Percentiles rank a stretch among this genome's conserved stretches.
Conservation (phyloP, 2,113 vertebrate species). For the Nothobranchius kuhntae region DNA sequence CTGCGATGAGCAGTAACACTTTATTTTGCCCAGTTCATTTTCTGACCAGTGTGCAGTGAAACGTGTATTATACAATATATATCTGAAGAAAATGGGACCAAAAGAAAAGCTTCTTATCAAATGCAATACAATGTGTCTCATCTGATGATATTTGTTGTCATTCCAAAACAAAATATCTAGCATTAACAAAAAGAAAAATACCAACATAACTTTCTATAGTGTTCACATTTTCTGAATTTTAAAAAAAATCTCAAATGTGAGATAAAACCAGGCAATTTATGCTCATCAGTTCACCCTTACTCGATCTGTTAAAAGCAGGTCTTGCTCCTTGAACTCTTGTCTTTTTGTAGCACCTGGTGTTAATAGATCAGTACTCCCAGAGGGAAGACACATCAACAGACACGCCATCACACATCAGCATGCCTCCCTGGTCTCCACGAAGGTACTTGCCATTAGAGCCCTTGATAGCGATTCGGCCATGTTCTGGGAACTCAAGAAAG, state of each 20-base stretch:
- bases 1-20: not conserved
- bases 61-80: slow-evolving; percentile 8
- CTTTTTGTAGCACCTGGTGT: slow-evolving; percentile 1
- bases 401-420: slow-evolving; percentile 85
- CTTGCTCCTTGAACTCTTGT: slow-evolving; percentile 19
- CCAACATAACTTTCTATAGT: slow-evolving; percentile 23
- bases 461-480: slow-evolving; percentile 88
- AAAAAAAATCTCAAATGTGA: slow-evolving; percentile 20
- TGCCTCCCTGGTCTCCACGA: slow-evolving; percentile 89
- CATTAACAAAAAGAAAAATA: slow-evolving; percentile 22
- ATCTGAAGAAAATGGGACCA: not conserved
- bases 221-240: slow-evolving; percentile 43
- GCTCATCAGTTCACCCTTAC: slow-evolving; percentile 32
- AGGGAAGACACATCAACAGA: slow-evolving; percentile 80
- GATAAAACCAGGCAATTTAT: slow-evolving; percentile 53
- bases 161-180: slow-evolving; percentile 46
- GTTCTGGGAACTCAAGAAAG: slow-evolving; percentile 90
- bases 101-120: not conserved
- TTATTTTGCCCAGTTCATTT: not conserved
- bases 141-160: slow-evolving; percentile 52
- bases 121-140: slow-evolving; percentile 17
- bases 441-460: slow-evolving; percentile 89
- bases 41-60: too few relatives aligned
- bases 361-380: slow-evolving; percentile 88
- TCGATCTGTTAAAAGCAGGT: slow-evolving; percentile 32